Evolutionary conservation across 2,113 vertebrate species (phyloP).

Genomic region (Nematolebias whitei): DNA sequence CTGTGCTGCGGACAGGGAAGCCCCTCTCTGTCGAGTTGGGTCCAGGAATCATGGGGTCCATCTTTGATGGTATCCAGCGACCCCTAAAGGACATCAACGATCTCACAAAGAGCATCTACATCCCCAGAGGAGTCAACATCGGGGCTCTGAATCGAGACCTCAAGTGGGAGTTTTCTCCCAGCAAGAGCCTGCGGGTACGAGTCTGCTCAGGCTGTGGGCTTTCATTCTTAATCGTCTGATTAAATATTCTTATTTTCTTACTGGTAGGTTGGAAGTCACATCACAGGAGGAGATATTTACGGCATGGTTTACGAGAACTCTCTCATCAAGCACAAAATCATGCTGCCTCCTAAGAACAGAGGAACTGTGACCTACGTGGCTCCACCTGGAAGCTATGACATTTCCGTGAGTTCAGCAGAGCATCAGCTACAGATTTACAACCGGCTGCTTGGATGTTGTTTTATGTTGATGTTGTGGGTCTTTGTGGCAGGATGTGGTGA

Average conservation of each 20-base stretch:
- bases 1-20: conserved; percentile 95
- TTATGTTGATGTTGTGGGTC: conserved; percentile 9
- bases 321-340: conserved; percentile 96
- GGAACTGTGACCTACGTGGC: conserved; percentile 96
- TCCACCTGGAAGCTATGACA: conserved; percentile 90
- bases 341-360: conserved; percentile 92
- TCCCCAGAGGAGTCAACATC: conserved; percentile 95
- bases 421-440: accelerated
- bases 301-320: conserved; percentile 92
- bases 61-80: conserved; percentile 98
- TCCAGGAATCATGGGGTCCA: conserved; percentile 97
- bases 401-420: conserved; percentile 83
- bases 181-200: conserved; percentile 89
- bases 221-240: not conserved
- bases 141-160: conserved; percentile 91
- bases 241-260: not conserved
- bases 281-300: conserved; percentile 97
- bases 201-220: not conserved
- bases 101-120: conserved; percentile 95
- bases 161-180: conserved; percentile 94
- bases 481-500: conserved; percentile 88
- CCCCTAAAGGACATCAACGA: conserved; percentile 93
- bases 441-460: not conserved
- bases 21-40: conserved; percentile 96
- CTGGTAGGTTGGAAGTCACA: conserved; percentile 92